phyloP scores from a whole-genome alignment of 2,113 vertebrate genomes.

The Seriola dumerili region DNA sequence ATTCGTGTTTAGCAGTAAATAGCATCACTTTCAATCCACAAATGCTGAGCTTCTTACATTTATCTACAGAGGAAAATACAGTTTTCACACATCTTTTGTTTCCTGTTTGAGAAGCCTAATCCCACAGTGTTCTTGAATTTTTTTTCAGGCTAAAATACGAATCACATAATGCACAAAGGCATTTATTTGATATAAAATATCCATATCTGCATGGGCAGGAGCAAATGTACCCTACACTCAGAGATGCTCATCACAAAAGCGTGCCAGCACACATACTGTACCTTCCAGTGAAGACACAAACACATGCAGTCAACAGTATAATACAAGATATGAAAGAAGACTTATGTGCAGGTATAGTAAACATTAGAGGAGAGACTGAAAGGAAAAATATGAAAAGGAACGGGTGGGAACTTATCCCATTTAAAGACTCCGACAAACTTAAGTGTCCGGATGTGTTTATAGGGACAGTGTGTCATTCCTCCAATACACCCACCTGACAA shows the following conservation, averaged over 20 bases:
- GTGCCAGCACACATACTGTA: slow-evolving; percentile 37
- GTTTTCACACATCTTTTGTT: slow-evolving; percentile 27
- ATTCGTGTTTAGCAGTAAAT: slow-evolving; percentile 22
- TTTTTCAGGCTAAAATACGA: slow-evolving; percentile 26
- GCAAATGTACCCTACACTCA: background rate
- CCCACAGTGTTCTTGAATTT: slow-evolving; percentile 22
- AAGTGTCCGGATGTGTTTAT: slow-evolving; percentile 65
- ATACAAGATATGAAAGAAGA: slow-evolving; percentile 43
- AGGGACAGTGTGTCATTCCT: slow-evolving; percentile 40
- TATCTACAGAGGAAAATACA: slow-evolving; percentile 44
- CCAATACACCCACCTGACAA: slow-evolving; percentile 54
- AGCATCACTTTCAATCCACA: slow-evolving; percentile 42
- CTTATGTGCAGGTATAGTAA: slow-evolving; percentile 41
- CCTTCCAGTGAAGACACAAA: slow-evolving; percentile 2
- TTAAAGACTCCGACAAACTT: slow-evolving; percentile 50
- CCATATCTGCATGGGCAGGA: slow-evolving; percentile 38
- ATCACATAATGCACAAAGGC: slow-evolving; percentile 37
- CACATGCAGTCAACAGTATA: slow-evolving; percentile 9
- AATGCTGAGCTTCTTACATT: slow-evolving; percentile 51
- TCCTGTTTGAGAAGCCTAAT: slow-evolving; percentile 47
- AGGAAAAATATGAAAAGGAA: slow-evolving; percentile 42
- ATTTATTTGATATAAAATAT: slow-evolving; percentile 53
- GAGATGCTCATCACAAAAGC: slow-evolving; percentile 32
- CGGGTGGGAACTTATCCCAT: slow-evolving; percentile 34
- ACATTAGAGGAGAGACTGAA: slow-evolving; percentile 33